Evolutionary conservation across 2,888 invertebrate genomes (phyloP), one percentile per base, ranked within the genome.

Genomic region (Pristionchus exspectatus): DNA sequence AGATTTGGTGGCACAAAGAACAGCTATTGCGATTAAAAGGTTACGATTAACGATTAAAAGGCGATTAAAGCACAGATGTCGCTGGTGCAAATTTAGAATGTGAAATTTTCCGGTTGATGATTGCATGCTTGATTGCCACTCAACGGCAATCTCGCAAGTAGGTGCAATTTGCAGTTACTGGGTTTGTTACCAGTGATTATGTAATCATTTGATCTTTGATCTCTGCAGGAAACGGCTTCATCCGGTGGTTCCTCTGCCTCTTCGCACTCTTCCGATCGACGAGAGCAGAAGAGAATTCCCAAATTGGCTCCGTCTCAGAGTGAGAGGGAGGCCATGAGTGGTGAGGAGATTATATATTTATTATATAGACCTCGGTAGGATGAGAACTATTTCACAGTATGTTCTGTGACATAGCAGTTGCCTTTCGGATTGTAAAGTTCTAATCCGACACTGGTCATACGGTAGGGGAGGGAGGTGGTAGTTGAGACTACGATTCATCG

Each of bases 161-260:
- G 0, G 18, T 50, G 44, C 44, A 7, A 50, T 50, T 50, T 50
- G 44, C 44, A 50, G 44, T 10, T 56, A 56, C 2, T 21, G 16
- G 56, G 3, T 69, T 27, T 0, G 24, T 69, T 69, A 27, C 27
- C 27, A 69, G 7, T 69, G 69, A 69, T 69, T 27, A 69, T 9
- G 69, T 24, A 69, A 69, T 69, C 69, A 27, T 56, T 56, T 56
- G n/a, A 69, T n/a, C 69, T 69, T n/a, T 27, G 27, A n/a, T 44
- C 77, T 44, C 1, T 44, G 4, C 81, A 81, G 81, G 81, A 81
- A 27, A 81, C 81, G 81, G 81, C 50, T 7, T 50, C 50, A 0
- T 81, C 81, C n/a, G 81, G 81, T 16, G 81, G 81, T n/a, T 81
- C 81, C 7, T 81, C 81, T 10, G 81, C 81, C 50, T 81, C 50